A percentile compares a stretch with the other conserved stretches of the same genome.
phyloP scores from a whole-genome alignment of 64 coral and sea anemone genomes.

The Orbicella faveolata region DNA sequence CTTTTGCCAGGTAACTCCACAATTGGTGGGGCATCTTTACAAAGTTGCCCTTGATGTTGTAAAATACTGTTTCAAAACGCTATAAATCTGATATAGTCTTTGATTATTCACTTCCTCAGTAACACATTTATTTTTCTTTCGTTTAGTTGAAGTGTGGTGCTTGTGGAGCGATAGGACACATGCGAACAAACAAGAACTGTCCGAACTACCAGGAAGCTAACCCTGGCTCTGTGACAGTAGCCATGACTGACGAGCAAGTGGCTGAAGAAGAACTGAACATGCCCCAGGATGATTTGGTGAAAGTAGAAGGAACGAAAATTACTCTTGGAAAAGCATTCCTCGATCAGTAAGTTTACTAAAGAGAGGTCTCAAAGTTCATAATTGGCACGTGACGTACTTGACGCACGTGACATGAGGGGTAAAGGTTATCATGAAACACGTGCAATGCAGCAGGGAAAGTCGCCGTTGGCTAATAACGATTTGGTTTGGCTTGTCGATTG shows the following conservation, averaged over 20 bases:
- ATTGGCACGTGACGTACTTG: neutral
- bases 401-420: neutral
- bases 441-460: no score
- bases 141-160: conserved; percentile 93
- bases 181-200: conserved; percentile 99
- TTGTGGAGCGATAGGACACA: conserved; percentile 95
- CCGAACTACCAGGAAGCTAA: conserved; percentile 92
- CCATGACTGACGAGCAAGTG: conserved; percentile 99
- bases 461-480: neutral
- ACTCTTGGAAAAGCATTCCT: conserved; percentile 95
- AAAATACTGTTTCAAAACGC: no score
- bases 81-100: neutral
- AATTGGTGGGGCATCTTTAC: no score
- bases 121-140: neutral
- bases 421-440: neutral
- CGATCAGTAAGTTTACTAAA: conserved; percentile 78
- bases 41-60: no score
- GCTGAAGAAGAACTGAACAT: conserved; percentile 96
- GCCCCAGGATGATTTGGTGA: conserved; percentile 96
- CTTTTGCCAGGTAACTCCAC: no score
- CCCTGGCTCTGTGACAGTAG: conserved; percentile 76
- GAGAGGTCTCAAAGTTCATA: neutral
- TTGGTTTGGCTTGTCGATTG: neutral
- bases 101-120: neutral
- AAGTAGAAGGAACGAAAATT: conserved; percentile 98